phyloP scores from a whole-genome alignment of 2,113 vertebrate species.

The Polyodon spathula region DNA sequence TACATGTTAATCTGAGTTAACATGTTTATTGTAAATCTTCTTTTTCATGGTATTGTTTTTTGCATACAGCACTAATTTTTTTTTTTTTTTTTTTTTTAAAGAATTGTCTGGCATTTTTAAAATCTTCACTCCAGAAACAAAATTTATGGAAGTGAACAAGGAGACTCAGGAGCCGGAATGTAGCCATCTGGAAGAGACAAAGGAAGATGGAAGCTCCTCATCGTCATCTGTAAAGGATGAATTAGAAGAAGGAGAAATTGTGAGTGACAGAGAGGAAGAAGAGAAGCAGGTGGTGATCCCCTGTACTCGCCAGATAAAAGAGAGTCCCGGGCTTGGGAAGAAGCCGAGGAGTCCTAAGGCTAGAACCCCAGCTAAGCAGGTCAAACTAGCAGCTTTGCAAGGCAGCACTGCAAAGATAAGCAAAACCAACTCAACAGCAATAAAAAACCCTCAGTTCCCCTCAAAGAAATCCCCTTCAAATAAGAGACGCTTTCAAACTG shows the following conservation, averaged over 20 bases:
- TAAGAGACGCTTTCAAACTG: conserved; percentile 52
- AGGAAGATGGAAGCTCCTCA: conserved; percentile 18
- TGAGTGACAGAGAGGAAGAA: conserved; percentile 67
- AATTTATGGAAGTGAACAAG: conserved; percentile 73
- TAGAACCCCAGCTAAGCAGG: too few relatives aligned
- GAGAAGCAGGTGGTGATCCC: conserved; percentile 30
- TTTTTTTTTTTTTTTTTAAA: conserved; percentile 21
- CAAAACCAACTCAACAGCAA: neutral
- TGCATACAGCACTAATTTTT: too few relatives aligned
- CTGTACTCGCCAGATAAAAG: conserved; percentile 32
- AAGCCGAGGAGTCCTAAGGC: too few relatives aligned
- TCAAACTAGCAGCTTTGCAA: conserved; percentile 8
- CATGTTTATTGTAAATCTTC: too few relatives aligned
- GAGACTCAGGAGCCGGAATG: conserved; percentile 77
- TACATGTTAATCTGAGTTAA: too few relatives aligned
- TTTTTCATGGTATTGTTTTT: too few relatives aligned
- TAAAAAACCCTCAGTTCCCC: neutral
- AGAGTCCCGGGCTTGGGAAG: conserved; percentile 14
- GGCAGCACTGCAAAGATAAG: conserved; percentile 14
- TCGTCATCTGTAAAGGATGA: conserved; percentile 42
- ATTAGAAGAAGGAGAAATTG: conserved; percentile 85
- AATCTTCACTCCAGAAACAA: conserved; percentile 23
- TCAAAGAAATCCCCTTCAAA: conserved; percentile 32
- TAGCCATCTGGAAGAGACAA: conserved; percentile 37
- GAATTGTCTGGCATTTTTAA: conserved; percentile 38